phyloP scores from a whole-genome alignment of 2,888 invertebrate genomes.

The Autographa gamma region DNA sequence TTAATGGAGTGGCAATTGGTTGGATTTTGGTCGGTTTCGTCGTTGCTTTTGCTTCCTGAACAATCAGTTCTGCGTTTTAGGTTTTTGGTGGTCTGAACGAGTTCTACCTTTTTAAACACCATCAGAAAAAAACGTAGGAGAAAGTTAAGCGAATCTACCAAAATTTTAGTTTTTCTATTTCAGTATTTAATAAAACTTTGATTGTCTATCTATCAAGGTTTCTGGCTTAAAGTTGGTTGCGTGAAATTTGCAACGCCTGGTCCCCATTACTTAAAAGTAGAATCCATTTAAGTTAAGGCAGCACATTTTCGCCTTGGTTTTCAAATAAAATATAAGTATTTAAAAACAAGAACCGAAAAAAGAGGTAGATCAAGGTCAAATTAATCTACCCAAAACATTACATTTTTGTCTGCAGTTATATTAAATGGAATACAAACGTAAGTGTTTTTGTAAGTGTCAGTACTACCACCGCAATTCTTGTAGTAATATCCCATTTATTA shows the following conservation, averaged over 20 bases:
- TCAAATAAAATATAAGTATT: not conserved
- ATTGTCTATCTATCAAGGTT: not conserved
- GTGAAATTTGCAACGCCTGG: not conserved
- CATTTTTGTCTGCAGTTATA: not conserved
- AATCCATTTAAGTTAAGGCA: not conserved
- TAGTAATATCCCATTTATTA: slow-evolving; percentile 15
- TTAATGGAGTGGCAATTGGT: slow-evolving; percentile 36
- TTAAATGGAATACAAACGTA: not conserved
- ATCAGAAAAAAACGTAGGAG: not conserved
- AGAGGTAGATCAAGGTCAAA: not conserved
- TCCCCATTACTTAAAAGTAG: not conserved
- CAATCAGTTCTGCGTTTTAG: slow-evolving; percentile 19
- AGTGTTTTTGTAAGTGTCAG: too few relatives aligned
- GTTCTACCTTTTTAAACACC: not conserved
- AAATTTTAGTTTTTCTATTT: too few relatives aligned
- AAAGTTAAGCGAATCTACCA: not conserved
- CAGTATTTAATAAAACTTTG: not conserved
- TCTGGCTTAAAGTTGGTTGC: not conserved
- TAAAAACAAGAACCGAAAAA: too few relatives aligned
- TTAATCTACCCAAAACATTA: not conserved
- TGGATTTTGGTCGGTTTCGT: slow-evolving; percentile 21
- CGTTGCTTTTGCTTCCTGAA: slow-evolving; percentile 6
- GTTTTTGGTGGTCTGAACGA: not conserved
- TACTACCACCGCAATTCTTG: not conserved
- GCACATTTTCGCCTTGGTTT: not conserved